These are phyloP conservation scores for Mergus octosetaceus DNA, from an alignment of 2,797 vertebrate species.

Conservation along the genomic window DNA sequence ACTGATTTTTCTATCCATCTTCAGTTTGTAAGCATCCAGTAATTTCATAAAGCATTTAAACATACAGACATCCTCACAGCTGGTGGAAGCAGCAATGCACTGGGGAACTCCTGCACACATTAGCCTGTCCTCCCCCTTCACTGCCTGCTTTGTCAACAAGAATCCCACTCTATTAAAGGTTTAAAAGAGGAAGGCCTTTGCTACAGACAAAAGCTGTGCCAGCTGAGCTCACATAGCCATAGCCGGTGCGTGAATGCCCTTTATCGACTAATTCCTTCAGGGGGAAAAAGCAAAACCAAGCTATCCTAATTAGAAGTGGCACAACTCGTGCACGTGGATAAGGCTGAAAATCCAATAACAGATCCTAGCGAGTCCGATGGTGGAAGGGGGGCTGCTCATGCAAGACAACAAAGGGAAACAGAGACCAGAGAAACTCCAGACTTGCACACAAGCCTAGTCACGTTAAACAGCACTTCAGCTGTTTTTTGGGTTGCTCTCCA, in stretches of 20 bases:
- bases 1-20: not conserved
- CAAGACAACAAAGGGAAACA: not conserved
- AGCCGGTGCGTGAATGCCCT: not conserved
- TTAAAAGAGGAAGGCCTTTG: slow-evolving; percentile 8
- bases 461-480: fast-evolving
- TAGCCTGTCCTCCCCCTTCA: not conserved
- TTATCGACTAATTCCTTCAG: not conserved
- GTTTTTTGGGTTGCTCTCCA: not conserved
- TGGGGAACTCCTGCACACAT: not conserved
- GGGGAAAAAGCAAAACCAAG: not conserved
- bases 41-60: not conserved
- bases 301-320: not conserved
- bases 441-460: not conserved
- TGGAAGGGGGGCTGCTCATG: not conserved
- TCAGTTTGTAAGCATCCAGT: not conserved
- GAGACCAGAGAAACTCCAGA: not conserved
- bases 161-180: not conserved
- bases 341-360: not conserved
- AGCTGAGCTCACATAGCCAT: not conserved
- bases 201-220: not conserved
- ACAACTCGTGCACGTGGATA: fast-evolving
- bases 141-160: slow-evolving; percentile 24
- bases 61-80: not conserved
- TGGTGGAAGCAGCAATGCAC: not conserved
- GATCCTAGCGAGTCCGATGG: not conserved